Evolutionary conservation across 2,888 invertebrate genomes (phyloP), one percentile per base, ranked within the genome.

Genomic region (Tipula unca): DNA sequence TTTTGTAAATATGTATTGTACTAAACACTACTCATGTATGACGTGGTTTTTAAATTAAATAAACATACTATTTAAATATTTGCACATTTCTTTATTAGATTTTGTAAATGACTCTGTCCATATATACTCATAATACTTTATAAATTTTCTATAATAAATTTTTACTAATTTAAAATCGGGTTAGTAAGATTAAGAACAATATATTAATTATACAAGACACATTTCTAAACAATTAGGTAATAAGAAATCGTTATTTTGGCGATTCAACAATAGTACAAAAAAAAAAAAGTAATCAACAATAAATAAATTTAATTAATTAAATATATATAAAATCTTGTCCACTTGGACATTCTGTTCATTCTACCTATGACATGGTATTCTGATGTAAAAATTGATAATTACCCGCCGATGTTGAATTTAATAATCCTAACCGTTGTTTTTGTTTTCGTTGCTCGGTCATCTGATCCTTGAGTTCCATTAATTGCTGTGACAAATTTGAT

Each of bases 361-460:
- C 42, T 42, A 42, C 42, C 14, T 54, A 54, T 8, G 48, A 54
- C 17, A 54, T 54, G 4, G 17, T 54, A 54, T 54, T 54, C 6
- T 17, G 48, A 54, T 54, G 48, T 54, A 54, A 54, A 54, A 54
- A 17, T 17, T 54, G 48, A 17, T 54, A 54, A 54, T 17, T 54
- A 17, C 17, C 48, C 17, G 48, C 48, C 1, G 48, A 54, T 54
- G 48, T 54, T 17, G 48, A 54, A 54, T 54, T 54, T 5, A 54
- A 54, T 87, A 98, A 92, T 86, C 97, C 97, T 88, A 97, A 93
- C 87, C 98, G 94, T 90, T 98, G 98, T 89, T 98, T 98, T 90
- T 98, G 97, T 90, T 98, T 98, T 86, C 98, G 93, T 90, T 98
- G 98, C 90, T 98, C 98, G 29, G 97, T 97, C 98, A 98, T 98